These are phyloP conservation scores for Plectrocnemia conspersa DNA, from an alignment of 1,140 invertebrate species.

Conservation along the genomic window DNA sequence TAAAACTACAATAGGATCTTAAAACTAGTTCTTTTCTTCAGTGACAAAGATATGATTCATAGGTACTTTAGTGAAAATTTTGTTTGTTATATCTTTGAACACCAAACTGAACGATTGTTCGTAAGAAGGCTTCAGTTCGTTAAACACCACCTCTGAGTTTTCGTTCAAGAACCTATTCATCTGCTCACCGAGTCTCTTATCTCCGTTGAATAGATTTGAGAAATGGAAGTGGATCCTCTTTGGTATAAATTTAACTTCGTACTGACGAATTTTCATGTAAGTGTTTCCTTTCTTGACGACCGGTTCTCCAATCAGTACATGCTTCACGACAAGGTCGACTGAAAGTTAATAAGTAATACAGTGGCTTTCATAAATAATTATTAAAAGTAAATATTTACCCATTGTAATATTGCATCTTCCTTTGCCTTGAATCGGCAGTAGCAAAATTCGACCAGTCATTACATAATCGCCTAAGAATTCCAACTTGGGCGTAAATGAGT, in stretches of 20 bases:
- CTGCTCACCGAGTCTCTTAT: constrained; percentile 52
- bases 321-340: constrained; percentile 57
- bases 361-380: not conserved
- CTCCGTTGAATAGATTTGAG: constrained; percentile 59
- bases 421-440: constrained; percentile 65
- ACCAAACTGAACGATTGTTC: constrained; percentile 58
- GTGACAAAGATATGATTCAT: constrained; percentile 55
- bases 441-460: constrained; percentile 61
- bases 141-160: constrained; percentile 61
- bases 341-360: constrained; percentile 35
- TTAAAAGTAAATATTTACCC: constrained; percentile 45
- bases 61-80: constrained; percentile 59
- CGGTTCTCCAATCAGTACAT: constrained; percentile 55
- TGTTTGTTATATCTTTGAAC: constrained; percentile 57
- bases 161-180: constrained; percentile 62
- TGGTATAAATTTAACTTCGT: constrained; percentile 54
- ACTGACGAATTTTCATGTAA: constrained; percentile 58
- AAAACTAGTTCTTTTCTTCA: constrained; percentile 4
- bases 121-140: constrained; percentile 59
- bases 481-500: constrained; percentile 49
- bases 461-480: constrained; percentile 63
- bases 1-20: no score
- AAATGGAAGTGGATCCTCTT: constrained; percentile 53
- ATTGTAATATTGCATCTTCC: constrained; percentile 66
- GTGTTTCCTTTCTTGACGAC: constrained; percentile 53